These are phyloP conservation scores for Lochmaea crataegi DNA, from an alignment of 2,888 invertebrate species.

Conservation along the genomic window DNA sequence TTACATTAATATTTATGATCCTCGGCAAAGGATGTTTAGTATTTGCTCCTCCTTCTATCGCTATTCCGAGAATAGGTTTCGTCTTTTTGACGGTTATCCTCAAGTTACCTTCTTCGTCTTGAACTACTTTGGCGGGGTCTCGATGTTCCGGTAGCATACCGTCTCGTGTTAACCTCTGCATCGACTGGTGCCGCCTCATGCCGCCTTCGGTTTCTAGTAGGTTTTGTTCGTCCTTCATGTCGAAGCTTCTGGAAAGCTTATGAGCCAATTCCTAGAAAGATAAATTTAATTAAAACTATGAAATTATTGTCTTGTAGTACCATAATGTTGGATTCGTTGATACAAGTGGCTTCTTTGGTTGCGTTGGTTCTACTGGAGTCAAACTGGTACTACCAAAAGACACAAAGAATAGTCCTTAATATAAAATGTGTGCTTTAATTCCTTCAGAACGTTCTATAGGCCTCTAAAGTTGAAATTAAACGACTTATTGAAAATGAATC, in stretches of 20 bases:
- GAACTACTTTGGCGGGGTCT: constrained; percentile 75
- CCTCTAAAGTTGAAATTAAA: no score
- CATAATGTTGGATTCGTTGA: no score
- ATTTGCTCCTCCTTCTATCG: constrained; percentile 97
- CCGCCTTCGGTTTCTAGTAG: constrained; percentile 74
- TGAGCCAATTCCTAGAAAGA: constrained; percentile 81
- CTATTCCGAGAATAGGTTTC: constrained; percentile 94
- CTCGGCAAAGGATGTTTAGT: constrained; percentile 94
- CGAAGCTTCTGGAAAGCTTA: constrained; percentile 87
- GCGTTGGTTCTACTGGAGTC: background rate
- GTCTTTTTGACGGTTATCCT: constrained; percentile 92
- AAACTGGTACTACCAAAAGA: background rate
- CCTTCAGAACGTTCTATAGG: no score
- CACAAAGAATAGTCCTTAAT: no score
- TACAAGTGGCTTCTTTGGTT: background rate
- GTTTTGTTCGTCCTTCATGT: constrained; percentile 87
- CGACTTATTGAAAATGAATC: no score
- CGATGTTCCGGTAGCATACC: constrained; percentile 58
- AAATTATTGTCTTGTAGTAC: background rate
- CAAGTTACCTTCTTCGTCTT: constrained; percentile 89
- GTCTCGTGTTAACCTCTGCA: constrained; percentile 78
- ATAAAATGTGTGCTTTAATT: background rate
- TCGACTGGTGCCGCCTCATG: constrained; percentile 80
- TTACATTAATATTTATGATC: constrained; percentile 96
- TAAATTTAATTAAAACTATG: background rate